Conservation (phyloP, 1,140 invertebrate species). For the Procambarus clarkii region DNA sequence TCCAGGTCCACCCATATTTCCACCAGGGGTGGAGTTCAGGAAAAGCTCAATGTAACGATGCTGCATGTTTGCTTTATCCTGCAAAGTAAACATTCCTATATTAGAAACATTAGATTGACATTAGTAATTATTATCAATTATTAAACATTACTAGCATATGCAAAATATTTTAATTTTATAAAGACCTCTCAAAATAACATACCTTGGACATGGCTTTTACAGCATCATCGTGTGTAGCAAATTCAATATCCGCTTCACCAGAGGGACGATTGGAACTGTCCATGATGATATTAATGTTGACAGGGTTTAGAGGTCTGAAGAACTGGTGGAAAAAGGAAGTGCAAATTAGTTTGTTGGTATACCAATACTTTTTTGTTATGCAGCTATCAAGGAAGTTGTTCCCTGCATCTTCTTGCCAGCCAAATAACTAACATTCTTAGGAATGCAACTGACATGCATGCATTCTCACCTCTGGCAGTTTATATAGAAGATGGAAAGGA, state of each 20-base stretch:
- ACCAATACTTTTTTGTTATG: no score
- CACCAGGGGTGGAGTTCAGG: slow-evolving; percentile 82
- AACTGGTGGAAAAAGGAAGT: slow-evolving; percentile 80
- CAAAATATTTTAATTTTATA: background rate
- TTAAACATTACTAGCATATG: background rate
- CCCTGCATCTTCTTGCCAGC: no score
- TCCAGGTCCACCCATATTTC: slow-evolving; percentile 76
- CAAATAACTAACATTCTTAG: no score
- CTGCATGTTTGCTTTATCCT: slow-evolving; percentile 91
- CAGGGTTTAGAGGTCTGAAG: slow-evolving; percentile 89
- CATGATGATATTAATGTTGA: slow-evolving; percentile 88
- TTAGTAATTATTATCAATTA: background rate
- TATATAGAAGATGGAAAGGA: no score
- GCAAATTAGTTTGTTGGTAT: background rate
- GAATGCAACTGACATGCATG: no score
- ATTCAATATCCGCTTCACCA: slow-evolving; percentile 95
- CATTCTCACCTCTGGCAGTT: no score
- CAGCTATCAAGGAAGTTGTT: no score
- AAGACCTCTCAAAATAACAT: slow-evolving; percentile 11
- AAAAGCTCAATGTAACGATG: slow-evolving; percentile 94
- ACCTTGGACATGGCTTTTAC: slow-evolving; percentile 87
- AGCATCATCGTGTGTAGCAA: slow-evolving; percentile 91
- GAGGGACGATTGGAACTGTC: slow-evolving; percentile 90
- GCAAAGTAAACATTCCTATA: slow-evolving; percentile 64
- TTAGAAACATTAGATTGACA: no score